phyloP scores from a whole-genome alignment of 2,113 vertebrate genomes.

The Alaudala cheleensis region DNA sequence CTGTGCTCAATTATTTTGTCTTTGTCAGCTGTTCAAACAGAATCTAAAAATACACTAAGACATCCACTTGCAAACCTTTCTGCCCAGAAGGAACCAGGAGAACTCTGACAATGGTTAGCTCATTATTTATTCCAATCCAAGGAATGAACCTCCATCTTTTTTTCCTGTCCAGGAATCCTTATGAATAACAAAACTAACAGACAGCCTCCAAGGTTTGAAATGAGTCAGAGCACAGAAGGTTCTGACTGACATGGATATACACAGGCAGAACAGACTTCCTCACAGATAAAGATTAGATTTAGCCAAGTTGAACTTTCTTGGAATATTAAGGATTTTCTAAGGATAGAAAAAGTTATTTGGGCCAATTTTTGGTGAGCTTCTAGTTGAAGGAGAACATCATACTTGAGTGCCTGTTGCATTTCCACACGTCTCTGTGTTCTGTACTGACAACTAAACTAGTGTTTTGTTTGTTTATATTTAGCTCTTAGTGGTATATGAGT shows the following conservation, averaged over 20 bases:
- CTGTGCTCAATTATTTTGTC: constrained; percentile 54
- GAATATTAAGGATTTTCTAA: not conserved
- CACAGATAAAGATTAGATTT: not conserved
- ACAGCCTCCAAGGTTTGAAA: not conserved
- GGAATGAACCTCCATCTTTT: not conserved
- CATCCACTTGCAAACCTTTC: constrained; percentile 27
- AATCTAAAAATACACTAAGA: constrained; percentile 54
- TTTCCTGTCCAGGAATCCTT: not conserved
- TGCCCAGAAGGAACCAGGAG: constrained; percentile 21
- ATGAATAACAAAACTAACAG: not conserved
- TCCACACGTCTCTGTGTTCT: not conserved
- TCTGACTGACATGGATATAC: not conserved
- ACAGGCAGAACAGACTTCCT: not conserved
- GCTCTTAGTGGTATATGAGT: not conserved
- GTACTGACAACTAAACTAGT: not conserved
- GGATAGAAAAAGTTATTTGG: not conserved
- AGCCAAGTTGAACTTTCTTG: not conserved
- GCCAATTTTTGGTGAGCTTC: not conserved
- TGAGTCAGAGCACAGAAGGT: not conserved
- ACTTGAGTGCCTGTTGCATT: not conserved
- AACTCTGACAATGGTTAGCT: constrained; percentile 13
- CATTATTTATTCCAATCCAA: constrained; percentile 45
- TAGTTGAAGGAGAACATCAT: not conserved
- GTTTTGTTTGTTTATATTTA: not conserved
- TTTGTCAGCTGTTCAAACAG: constrained; percentile 62